phyloP scores from a whole-genome alignment of 2,113 vertebrate species.

The Galbula dea region DNA sequence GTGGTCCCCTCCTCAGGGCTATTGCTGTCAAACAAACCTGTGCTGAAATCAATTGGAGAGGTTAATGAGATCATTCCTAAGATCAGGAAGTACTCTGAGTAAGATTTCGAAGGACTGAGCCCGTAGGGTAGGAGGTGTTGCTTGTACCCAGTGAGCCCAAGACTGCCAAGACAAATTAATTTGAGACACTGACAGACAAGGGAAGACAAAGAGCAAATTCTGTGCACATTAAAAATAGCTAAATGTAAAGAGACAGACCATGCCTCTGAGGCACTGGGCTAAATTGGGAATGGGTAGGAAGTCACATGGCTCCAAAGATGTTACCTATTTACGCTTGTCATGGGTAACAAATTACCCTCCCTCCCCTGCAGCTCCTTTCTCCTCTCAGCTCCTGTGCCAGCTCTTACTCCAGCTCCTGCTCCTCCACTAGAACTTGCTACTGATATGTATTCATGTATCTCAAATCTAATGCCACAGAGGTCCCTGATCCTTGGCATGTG shows the following conservation, averaged over 20 bases:
- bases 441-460: neutral
- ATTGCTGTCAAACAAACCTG: neutral
- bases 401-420: neutral
- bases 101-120: neutral
- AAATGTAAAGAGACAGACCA: slow-evolving; percentile 13
- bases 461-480: neutral
- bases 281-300: slow-evolving; percentile 47
- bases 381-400: neutral
- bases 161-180: slow-evolving; percentile 3
- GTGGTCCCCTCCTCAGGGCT: neutral
- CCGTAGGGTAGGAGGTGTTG: neutral
- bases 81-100: neutral
- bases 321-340: slow-evolving; percentile 1
- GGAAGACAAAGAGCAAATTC: slow-evolving; percentile 3
- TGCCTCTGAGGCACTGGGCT: slow-evolving; percentile 11
- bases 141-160: neutral
- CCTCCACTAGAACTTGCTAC: neutral
- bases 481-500: neutral
- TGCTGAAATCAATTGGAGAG: neutral
- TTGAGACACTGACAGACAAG: slow-evolving; percentile 11
- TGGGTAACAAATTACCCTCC: neutral
- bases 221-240: neutral
- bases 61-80: neutral
- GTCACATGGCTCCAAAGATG: slow-evolving; percentile 23
- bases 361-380: neutral